Evolutionary conservation across 2,797 vertebrate species (phyloP), one percentile per base, ranked within the genome.

Genomic region (Esox masquinongy): DNA sequence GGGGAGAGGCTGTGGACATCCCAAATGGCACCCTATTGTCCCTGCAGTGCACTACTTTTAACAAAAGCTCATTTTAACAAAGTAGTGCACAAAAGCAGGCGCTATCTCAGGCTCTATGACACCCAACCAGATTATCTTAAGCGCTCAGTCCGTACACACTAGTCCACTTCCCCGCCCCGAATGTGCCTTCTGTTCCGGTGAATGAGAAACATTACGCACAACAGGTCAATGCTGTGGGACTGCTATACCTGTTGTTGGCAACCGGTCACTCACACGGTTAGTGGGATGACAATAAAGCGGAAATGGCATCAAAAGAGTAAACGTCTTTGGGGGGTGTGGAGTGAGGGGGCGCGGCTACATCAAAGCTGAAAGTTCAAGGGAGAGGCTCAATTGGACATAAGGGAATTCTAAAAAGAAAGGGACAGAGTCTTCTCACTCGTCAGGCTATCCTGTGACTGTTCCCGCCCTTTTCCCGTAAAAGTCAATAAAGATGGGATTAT

Each of bases 221-320:
- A 92, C 93, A 91, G 88, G 77, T 90, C 84, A 82, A 76, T 74
- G 70, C 83, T 80, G 82, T 90, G 94, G 92, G 89, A 92, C 82
- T 90, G 94, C 92, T 89, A 92, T 93, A 89, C 91, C 91, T 85
- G 92, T 84, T 87, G 74, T 79, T 73, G 85, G 73, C 78, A 75
- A 86, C 82, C 83, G 85, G 88, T 83, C 87, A 87, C 84, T 87
- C 9, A 5, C 43, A 14, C 11, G 56, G n/a, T 24, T 82, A 56
- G 82, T n/a, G 36, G 68, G 66, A 68, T 51, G 39, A 22, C 1
- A 43, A 50, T 43, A n/a, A 43, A 47, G 43, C 43, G 12, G 31
- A 81, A 81, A 56, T 50, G 36, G 34, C 70, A 70, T 77, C 29
- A 66, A 73, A 61, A 73, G 77, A 81, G 79, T 76, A 83, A 79